phyloP scores from a whole-genome alignment of 2,113 vertebrate species.

The Xenopus tropicalis region UCB_Xtro_10.0 CM004446.2:150581501-150582000 shows the following conservation, averaged over 20 bases:
- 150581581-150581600: constrained; percentile 68
- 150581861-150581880: too few relatives aligned
- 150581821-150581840: too few relatives aligned
- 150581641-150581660: neutral
- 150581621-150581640: constrained; percentile 44
- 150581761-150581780: too few relatives aligned
- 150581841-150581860: too few relatives aligned
- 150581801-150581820: too few relatives aligned
- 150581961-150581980: constrained; percentile 53
- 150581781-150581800: too few relatives aligned
- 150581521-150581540: constrained; percentile 99
- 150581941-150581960: constrained; percentile 71
- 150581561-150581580: constrained; percentile 99
- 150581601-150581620: constrained; percentile 68
- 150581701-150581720: too few relatives aligned
- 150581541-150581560: constrained; percentile 99
- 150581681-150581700: too few relatives aligned
- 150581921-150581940: constrained; percentile 64
- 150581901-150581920: neutral
- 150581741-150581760: too few relatives aligned
- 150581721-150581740: too few relatives aligned
- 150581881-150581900: too few relatives aligned
- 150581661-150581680: too few relatives aligned
- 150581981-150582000: constrained; percentile 84
- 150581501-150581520: constrained; percentile 99